A percentile compares a stretch with the other conserved stretches of the same genome.
Conservation (phyloP, 2,888 invertebrate genomes). For the Pachymerium ferrugineum region DNA sequence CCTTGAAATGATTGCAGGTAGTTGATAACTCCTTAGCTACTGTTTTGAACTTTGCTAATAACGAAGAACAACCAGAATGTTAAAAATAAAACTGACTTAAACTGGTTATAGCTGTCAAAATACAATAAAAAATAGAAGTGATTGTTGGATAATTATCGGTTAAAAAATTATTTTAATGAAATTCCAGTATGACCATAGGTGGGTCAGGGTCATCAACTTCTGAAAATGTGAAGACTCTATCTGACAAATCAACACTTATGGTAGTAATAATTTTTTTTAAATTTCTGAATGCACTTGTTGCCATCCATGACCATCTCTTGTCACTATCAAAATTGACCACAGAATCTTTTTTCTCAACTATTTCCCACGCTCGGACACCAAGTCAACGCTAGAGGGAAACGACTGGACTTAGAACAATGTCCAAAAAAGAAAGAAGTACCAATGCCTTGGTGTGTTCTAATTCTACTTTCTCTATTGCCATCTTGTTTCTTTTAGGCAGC, state of each 20-base stretch:
- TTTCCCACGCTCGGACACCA: background rate
- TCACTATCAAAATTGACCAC: background rate
- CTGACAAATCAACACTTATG: too few relatives aligned
- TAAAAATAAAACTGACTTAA: background rate
- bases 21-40: slow-evolving; percentile 9
- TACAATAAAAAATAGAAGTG: background rate
- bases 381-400: background rate
- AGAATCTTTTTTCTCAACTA: background rate
- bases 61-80: background rate
- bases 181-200: background rate
- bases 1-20: background rate
- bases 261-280: too few relatives aligned
- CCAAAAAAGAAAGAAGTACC: background rate
- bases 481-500: background rate
- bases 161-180: background rate
- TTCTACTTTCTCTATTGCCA: background rate
- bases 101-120: background rate
- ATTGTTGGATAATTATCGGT: background rate
- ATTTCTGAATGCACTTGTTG: too few relatives aligned
- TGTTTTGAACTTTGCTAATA: background rate
- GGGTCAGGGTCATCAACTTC: background rate
- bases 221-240: too few relatives aligned
- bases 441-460: background rate
- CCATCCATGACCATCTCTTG: too few relatives aligned
- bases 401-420: background rate